Conservation (phyloP, 1,140 invertebrate genomes). For the Cyrtorhinus lividipennis region DNA sequence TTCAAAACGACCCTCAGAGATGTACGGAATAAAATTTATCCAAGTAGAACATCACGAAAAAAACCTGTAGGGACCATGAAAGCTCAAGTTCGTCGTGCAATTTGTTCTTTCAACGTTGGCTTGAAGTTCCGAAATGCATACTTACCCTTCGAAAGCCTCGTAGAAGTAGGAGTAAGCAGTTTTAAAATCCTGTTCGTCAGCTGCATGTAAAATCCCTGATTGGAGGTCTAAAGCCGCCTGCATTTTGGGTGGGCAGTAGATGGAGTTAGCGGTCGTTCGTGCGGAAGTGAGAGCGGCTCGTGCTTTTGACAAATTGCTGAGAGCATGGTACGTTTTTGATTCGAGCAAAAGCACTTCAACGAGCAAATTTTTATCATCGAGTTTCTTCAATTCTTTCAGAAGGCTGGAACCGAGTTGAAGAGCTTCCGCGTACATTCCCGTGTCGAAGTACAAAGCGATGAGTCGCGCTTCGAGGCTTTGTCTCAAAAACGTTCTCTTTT, state of each 20-base stretch:
- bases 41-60: no score
- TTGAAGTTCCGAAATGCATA: no score
- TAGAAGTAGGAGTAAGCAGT: constrained; percentile 99
- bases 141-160: constrained; percentile 90
- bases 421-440: constrained; percentile 75
- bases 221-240: constrained; percentile 94
- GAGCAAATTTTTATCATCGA: constrained; percentile 97
- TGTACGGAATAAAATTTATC: no score
- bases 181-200: constrained; percentile 98
- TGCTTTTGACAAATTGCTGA: constrained; percentile 93
- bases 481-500: constrained; percentile 89
- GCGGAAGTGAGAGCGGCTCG: constrained; percentile 94
- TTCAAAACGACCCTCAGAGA: no score
- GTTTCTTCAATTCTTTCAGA: constrained; percentile 89
- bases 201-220: constrained; percentile 96
- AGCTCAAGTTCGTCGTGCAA: no score
- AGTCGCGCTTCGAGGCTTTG: constrained; percentile 89
- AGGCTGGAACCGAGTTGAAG: constrained; percentile 67
- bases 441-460: constrained; percentile 89
- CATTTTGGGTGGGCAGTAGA: constrained; percentile 97
- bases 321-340: constrained; percentile 95
- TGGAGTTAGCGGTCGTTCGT: constrained; percentile 96
- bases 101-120: no score
- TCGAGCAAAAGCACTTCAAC: constrained; percentile 94
- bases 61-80: no score